phyloP scores from a whole-genome alignment of 2,797 vertebrate species.

The Notamacropus eugenii region DNA sequence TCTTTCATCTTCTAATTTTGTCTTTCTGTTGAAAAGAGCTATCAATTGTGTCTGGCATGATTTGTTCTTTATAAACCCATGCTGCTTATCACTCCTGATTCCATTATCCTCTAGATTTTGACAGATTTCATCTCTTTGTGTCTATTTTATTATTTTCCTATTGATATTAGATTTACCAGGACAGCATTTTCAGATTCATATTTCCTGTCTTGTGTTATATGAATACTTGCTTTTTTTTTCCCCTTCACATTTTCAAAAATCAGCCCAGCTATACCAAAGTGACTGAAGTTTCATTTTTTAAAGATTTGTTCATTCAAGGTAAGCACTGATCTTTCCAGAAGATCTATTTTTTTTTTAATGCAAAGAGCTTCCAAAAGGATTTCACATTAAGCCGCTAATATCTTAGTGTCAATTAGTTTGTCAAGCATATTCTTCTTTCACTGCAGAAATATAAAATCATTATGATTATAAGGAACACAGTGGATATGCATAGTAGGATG shows the following conservation, averaged over 20 bases:
- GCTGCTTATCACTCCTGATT: constrained; percentile 79
- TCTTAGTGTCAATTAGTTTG: not conserved
- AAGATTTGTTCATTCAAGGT: not conserved
- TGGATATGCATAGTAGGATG: not conserved
- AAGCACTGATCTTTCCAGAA: not conserved
- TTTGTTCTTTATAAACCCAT: constrained; percentile 80
- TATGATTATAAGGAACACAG: not conserved
- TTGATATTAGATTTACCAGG: constrained; percentile 60
- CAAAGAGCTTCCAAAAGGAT: not conserved
- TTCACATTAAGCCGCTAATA: not conserved
- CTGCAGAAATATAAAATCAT: not conserved
- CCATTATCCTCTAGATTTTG: constrained; percentile 76
- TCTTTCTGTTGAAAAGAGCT: constrained; percentile 80
- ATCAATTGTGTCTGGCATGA: constrained; percentile 79
- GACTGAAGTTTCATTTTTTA: constrained; percentile 28
- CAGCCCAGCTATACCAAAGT: not conserved
- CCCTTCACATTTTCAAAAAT: not conserved
- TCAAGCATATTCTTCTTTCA: constrained; percentile 17
- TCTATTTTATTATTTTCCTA: constrained; percentile 79
- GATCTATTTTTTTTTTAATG: not conserved
- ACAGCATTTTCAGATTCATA: constrained; percentile 50
- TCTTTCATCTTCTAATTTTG: constrained; percentile 73
- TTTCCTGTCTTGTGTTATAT: constrained; percentile 59
- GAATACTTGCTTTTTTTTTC: constrained; percentile 18
- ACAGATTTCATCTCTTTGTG: constrained; percentile 71